Base-by-base conservation (phyloP, 23 tunicate genomes). In the Phallusia fumigata region DNA sequence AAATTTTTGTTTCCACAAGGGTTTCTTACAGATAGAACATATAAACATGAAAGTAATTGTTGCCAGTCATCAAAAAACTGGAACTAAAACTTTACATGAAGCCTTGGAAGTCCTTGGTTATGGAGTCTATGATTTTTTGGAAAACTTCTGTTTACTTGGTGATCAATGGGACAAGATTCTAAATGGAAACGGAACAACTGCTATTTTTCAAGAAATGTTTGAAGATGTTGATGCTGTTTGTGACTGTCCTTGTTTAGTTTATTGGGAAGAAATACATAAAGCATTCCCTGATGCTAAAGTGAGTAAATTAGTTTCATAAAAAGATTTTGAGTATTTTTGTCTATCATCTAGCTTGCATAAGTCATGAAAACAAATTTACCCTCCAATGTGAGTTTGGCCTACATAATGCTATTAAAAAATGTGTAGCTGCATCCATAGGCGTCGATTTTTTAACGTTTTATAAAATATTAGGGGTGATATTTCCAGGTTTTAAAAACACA, bases 31-130 rank as follows among this genome's bases (percentile, higher is more conserved):
- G 47, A 22, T 58, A 58, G 69, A 3, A 21, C 28, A 58, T 16
- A 21, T 5, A 58, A 75, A 12, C 10, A 75, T 75, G 79, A 75
- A 75, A 28, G 79, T 75, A 0, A 34, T 75, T 22, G 40, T 75
- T 36, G 79, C 49, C 24, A 36, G 79, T n/a, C 49, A 34, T 28
- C 49, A 35, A 28, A 80, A 80, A 52, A 80, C 83, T 24, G 83
- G 73, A 31, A 80, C 83, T 16, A 80, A 80, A 80, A 1, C 73
- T 22, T 80, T 80, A 15, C 36, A 80, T 35, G 74, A 51, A 35
- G 83, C 83, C 52, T 30, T 80, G 13, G 36, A 52, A 52, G 52
- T 50, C 12, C 73, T 80, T 26, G 83, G 83, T 18, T 80, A 80
- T 33, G 52, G 30, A 51, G 83, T 80, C 22, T 80, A 31, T 32